A percentile compares a stretch with the other conserved stretches of the same genome.
Conservation (phyloP, 2,113 vertebrate genomes). For the Cottus gobio region DNA sequence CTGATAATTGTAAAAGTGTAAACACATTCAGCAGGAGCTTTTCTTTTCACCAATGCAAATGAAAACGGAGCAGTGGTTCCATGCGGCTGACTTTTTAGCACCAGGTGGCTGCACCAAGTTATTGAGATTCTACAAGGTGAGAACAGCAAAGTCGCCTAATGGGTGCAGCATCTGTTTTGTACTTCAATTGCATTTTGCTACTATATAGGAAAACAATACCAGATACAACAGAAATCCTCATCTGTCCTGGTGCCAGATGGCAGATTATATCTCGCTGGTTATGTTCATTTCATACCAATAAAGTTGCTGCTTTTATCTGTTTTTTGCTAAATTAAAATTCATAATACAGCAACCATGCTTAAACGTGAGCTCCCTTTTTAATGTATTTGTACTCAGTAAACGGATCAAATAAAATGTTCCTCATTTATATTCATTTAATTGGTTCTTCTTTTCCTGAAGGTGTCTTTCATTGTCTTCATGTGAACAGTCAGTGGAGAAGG, state of each 20-base stretch:
- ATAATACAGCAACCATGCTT: not conserved
- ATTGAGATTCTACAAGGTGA: constrained; percentile 68
- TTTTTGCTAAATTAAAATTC: constrained; percentile 9
- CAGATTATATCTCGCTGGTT: constrained; percentile 29
- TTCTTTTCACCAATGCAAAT: constrained; percentile 69
- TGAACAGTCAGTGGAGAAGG: constrained; percentile 33
- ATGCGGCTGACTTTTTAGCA: constrained; percentile 63
- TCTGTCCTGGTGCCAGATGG: constrained; percentile 51
- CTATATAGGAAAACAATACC: constrained; percentile 12
- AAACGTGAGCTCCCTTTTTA: constrained; percentile 5
- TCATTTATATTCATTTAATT: constrained; percentile 33
- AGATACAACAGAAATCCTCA: constrained; percentile 18
- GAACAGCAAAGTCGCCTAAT: constrained; percentile 52
- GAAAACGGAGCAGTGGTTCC: constrained; percentile 48
- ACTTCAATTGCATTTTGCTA: constrained; percentile 18
- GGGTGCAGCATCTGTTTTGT: constrained; percentile 59
- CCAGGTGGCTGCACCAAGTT: constrained; percentile 69
- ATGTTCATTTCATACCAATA: constrained; percentile 39
- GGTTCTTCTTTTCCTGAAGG: constrained; percentile 3
- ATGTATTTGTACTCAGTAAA: constrained; percentile 32
- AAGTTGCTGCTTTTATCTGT: constrained; percentile 4
- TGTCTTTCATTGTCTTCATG: constrained; percentile 22
- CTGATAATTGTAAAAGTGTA: constrained; percentile 75
- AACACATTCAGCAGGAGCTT: constrained; percentile 67
- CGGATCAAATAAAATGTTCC: constrained; percentile 15